Conservation (phyloP, 2,888 invertebrate genomes). For the Diogma glabrata region DNA sequence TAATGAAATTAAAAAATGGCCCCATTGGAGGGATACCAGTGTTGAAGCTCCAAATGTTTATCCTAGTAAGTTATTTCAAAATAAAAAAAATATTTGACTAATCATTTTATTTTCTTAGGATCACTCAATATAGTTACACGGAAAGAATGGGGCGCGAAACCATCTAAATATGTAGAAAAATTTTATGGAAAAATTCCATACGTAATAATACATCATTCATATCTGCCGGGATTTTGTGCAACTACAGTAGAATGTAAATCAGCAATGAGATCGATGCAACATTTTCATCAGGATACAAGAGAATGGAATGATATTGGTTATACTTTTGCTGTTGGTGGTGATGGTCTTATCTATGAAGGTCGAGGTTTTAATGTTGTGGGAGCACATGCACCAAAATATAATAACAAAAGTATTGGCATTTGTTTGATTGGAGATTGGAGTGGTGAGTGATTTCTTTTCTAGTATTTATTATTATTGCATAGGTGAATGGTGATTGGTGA, state of each 20-base stretch:
- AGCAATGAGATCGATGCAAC: conserved; percentile 55
- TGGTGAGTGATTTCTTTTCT: conserved; percentile 49
- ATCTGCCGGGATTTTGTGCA: conserved; percentile 50
- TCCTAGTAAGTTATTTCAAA: too few relatives aligned
- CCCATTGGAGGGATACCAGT: conserved; percentile 21
- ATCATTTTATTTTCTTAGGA: too few relatives aligned
- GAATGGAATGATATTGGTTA: conserved; percentile 61
- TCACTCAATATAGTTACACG: conserved; percentile 25
- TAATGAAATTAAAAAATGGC: conserved; percentile 50
- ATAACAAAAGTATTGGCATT: conserved; percentile 54
- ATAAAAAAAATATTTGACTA: too few relatives aligned
- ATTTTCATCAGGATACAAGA: conserved; percentile 44
- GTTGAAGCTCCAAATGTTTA: too few relatives aligned
- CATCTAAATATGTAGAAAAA: conserved; percentile 36
- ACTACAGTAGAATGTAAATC: conserved; percentile 40
- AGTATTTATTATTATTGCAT: too few relatives aligned
- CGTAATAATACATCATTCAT: conserved; percentile 63
- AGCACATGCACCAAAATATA: conserved; percentile 59
- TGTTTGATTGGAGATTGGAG: conserved; percentile 59
- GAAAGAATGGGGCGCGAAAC: conserved; percentile 46
- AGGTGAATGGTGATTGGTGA: too few relatives aligned
- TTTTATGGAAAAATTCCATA: conserved; percentile 48
- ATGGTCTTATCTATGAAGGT: conserved; percentile 57
- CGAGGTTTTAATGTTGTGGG: conserved; percentile 58
- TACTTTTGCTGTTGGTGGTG: conserved; percentile 62